Base-by-base conservation (phyloP, 2,888 invertebrate species). In the Carcina quercana region DNA sequence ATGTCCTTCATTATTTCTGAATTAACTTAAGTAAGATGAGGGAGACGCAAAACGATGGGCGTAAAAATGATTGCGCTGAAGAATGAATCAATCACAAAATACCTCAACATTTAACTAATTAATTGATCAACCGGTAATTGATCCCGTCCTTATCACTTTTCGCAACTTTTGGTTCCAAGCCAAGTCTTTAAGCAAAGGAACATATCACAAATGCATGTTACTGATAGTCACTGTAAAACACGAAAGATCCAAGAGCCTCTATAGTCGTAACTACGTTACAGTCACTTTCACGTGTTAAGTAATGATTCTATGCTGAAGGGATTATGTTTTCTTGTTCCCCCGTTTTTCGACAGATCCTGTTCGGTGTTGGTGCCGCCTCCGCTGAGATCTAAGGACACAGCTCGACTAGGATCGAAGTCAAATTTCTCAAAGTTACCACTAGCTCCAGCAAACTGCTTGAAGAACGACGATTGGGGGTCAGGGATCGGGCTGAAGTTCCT, bases 271-370 rank as follows among this genome's bases (percentile, higher is more conserved):
- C 44, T 45, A 50, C 43, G 41, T 37, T 47, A 48, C 52, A 71
- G 68, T 72, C 62, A 72, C 58, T 80, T 86, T 87, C 87, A 87
- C 83, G 88, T 90, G 59, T 91, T 91, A 59, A 95, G 86, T 50
- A 95, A 79, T 37, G 94, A 94, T 67, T 95, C 95, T 88, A 95
- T 95, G 83, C 94, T 94, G 85, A 95, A 95, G 30, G 95, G 94
- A 79, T 94, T 94, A 70, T 86, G 89, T 82, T 86, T 89, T 65
- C 87, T 87, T 71, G 71, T 82, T 68, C 55, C 86, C 50, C 70
- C 87, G 67, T 69, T 87, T 82, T 76, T 86, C 14, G 76, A 75
- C 56, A 73, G 55, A 59, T 75, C 78, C 65, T 74, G 83, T 63
- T 72, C 86, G 0, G 73, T 74, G 20, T 63, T 69, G 2, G 72